These are phyloP conservation scores for Notiomystis cincta DNA, from an alignment of 2,113 vertebrate genomes.

Conservation along the genomic window DNA sequence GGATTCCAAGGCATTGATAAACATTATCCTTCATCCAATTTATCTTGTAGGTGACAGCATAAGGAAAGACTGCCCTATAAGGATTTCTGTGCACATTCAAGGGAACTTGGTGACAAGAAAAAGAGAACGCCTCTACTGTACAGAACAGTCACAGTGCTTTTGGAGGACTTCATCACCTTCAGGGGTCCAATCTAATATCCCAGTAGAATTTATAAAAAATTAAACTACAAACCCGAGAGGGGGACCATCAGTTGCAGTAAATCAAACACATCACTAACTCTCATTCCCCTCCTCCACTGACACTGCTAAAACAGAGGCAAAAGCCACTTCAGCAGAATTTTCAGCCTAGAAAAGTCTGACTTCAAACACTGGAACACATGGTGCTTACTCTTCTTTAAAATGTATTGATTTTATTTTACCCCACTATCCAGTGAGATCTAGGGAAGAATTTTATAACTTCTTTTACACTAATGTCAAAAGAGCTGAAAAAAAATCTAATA, in stretches of 20 bases:
- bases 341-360: neutral
- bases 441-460: neutral
- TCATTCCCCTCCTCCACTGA: neutral
- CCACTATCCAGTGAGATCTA: too few relatives aligned
- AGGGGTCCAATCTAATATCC: neutral
- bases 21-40: neutral
- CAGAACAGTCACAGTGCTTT: neutral
- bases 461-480: neutral
- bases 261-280: neutral
- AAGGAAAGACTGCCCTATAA: neutral
- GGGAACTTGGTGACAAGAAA: neutral
- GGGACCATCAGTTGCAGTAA: neutral
- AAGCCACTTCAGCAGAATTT: neutral
- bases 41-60: neutral
- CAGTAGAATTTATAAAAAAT: neutral
- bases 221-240: neutral
- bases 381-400: neutral
- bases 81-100: neutral
- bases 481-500: neutral
- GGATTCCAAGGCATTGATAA: neutral
- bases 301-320: neutral
- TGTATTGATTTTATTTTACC: neutral
- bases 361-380: neutral
- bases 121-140: neutral
- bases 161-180: accelerated